Evolutionary conservation across 1,140 invertebrate species (phyloP).

Genomic region (Stenopsyche tienmushanensis): DNA sequence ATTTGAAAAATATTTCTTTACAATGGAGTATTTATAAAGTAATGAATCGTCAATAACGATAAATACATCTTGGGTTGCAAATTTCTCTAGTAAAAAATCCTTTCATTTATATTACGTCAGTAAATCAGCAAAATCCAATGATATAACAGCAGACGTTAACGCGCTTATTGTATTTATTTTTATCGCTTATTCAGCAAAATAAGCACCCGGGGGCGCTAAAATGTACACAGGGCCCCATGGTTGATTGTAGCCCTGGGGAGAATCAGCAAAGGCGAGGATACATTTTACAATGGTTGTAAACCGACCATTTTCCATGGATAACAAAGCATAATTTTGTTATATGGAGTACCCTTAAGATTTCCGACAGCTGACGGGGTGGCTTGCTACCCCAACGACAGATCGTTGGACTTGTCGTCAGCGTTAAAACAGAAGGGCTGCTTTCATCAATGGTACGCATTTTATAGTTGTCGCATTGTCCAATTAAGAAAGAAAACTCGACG

Average conservation of each 20-base stretch:
- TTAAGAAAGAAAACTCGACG: not conserved
- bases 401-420: not conserved
- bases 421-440: not conserved
- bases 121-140: no score
- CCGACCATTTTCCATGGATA: not conserved
- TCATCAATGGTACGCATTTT: not conserved
- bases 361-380: constrained; percentile 18
- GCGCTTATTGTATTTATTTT: not conserved
- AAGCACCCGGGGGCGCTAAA: not conserved
- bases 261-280: not conserved
- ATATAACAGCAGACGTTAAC: not conserved
- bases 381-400: no score
- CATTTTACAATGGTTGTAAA: constrained; percentile 1
- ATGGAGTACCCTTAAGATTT: constrained; percentile 14
- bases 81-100: no score
- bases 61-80: no score
- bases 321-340: constrained; percentile 1
- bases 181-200: not conserved
- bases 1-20: no score
- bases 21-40: no score
- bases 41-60: no score
- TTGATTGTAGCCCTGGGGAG: not conserved
- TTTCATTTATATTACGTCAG: no score
- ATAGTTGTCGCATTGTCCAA: not conserved
- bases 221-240: not conserved